These are phyloP conservation scores for Lonchura striata DNA, from an alignment of 2,113 vertebrate genomes.

Conservation along the genomic window DNA sequence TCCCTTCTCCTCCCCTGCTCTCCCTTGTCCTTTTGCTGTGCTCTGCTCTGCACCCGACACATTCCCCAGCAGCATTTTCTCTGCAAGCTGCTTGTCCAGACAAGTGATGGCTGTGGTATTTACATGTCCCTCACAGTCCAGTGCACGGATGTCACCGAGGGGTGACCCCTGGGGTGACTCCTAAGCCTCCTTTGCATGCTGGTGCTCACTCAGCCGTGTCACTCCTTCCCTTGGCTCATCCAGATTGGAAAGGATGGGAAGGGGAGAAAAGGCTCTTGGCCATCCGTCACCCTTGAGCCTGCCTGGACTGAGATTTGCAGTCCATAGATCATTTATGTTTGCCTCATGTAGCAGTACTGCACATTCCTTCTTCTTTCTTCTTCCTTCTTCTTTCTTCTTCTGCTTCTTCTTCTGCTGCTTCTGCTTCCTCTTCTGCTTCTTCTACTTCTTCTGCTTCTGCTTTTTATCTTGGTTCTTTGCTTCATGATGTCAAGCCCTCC, in stretches of 20 bases:
- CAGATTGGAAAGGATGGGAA: not conserved
- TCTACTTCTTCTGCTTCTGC: not conserved
- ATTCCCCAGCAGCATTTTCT: not conserved
- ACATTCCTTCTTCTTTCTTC: not conserved
- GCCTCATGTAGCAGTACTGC: not conserved
- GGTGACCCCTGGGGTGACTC: not conserved
- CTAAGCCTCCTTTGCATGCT: not conserved
- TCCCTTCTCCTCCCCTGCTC: not conserved
- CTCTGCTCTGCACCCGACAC: not conserved
- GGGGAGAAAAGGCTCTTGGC: not conserved
- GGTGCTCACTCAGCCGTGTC: not conserved
- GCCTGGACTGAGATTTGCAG: not conserved
- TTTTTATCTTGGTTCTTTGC: not conserved
- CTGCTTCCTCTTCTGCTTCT: not conserved
- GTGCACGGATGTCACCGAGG: fast-evolving
- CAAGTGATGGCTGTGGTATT: not conserved
- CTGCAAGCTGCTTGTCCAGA: not conserved
- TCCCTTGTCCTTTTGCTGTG: not conserved
- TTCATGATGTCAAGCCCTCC: not conserved
- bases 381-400: not conserved
- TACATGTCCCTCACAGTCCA: not conserved
- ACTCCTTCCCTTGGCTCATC: not conserved
- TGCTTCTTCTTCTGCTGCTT: not conserved
- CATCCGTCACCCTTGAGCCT: not conserved
- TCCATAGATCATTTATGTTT: not conserved